Base-by-base conservation (phyloP, 2,888 invertebrate species). In the Pollenia griseotomentosa region DNA sequence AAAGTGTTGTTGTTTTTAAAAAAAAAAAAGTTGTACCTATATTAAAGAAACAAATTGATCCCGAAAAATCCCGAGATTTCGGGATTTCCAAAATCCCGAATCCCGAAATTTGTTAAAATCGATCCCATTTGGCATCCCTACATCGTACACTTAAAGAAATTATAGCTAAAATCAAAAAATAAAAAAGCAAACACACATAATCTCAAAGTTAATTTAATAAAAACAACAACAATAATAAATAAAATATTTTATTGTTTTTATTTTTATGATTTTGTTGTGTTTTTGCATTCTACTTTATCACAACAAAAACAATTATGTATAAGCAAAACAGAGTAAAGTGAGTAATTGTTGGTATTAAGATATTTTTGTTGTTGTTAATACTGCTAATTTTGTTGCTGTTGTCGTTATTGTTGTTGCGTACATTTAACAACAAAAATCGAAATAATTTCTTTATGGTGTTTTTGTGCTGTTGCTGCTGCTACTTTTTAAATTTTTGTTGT, bases 191-290 rank as follows among this genome's bases (percentile, higher is more conserved):
- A 85, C 68, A 23, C 51, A 88, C 88, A 86, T 89, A 84, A 89
- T 88, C 88, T 89, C 88, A 88, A 88, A 89, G 89, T 42, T 70
- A 83, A 80, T 79, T 75, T 70, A 55, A 61, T 75, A 65, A 70
- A 70, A 61, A 59, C 11, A 51, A 61, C 1, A 71, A 53, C 6
- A 68, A 75, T 7, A 40, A 68, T 10, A 73, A 73, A 57, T 44
- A 51, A 73, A 55, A 57, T 57, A 63, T 65, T 65, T 53, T 14
- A 68, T 53, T 70, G 61, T 46, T 78, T 48, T 51, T n/a, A 53
- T 23, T 48, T 57, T 75, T 53, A 33, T 33, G 46, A 51, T 70
- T 73, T 73, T 66, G 74, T 44, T 74, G 74, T 78, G 74, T 53
- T 68, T 80, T 79, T 78, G 19, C 59, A 14, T 68, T 74, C 44